Evolutionary conservation across 2,797 vertebrate species (phyloP).

Genomic region (Menidia menidia): DNA sequence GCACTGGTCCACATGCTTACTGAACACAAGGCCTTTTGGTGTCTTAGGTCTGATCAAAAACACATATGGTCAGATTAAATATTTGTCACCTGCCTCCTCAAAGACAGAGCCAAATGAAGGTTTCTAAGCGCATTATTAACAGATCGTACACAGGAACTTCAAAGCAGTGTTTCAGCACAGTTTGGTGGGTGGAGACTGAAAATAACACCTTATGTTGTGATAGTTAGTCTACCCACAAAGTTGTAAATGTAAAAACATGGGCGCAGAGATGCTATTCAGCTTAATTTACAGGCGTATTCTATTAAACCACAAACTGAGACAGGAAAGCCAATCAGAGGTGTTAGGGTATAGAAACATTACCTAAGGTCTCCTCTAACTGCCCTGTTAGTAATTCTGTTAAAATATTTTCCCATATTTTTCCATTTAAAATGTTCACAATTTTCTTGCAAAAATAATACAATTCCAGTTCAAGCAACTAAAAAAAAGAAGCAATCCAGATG

Average conservation of each 20-base stretch:
- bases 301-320: slow-evolving; percentile 10
- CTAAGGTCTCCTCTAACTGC: neutral
- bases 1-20: slow-evolving; percentile 13
- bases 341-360: neutral
- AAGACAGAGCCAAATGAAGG: slow-evolving; percentile 46
- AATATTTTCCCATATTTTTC: slow-evolving; percentile 12
- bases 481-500: slow-evolving; percentile 22
- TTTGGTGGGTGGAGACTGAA: slow-evolving; percentile 66
- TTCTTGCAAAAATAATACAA: slow-evolving; percentile 28
- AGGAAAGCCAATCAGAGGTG: slow-evolving; percentile 18
- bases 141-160: slow-evolving; percentile 62
- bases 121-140: slow-evolving; percentile 79
- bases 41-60: slow-evolving; percentile 24
- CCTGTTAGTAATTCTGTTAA: slow-evolving; percentile 28
- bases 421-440: slow-evolving; percentile 18
- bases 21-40: slow-evolving; percentile 16
- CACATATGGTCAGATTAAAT: slow-evolving; percentile 12
- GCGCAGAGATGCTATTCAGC: slow-evolving; percentile 16
- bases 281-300: slow-evolving; percentile 17
- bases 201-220: slow-evolving; percentile 62
- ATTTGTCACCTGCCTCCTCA: slow-evolving; percentile 51
- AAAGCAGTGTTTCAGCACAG: slow-evolving; percentile 68
- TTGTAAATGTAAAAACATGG: slow-evolving; percentile 49
- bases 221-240: slow-evolving; percentile 33
- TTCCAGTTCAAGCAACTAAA: slow-evolving; percentile 30